A percentile compares a stretch with the other conserved stretches of the same genome.
phyloP scores from a whole-genome alignment of 1,140 invertebrate species.

The Drosophila lacteicornis region DNA sequence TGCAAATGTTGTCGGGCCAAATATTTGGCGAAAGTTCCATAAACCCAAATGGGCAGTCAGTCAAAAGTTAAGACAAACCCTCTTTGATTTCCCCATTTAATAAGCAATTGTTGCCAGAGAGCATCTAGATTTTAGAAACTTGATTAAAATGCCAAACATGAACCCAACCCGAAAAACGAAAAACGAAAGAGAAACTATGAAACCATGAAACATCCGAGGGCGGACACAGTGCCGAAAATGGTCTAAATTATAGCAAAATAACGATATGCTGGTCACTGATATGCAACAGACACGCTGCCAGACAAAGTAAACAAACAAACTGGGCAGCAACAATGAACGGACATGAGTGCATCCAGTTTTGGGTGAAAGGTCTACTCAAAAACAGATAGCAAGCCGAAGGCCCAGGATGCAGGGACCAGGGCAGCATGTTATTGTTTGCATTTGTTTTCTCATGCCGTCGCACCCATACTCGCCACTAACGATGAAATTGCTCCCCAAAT shows the following conservation, averaged over 20 bases:
- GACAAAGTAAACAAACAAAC: constrained; percentile 41
- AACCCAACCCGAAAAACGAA: constrained; percentile 8
- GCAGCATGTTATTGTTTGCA: constrained; percentile 50
- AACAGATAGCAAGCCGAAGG: constrained; percentile 16
- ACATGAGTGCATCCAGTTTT: constrained; percentile 33
- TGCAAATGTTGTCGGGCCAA: constrained; percentile 53
- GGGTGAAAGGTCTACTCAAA: constrained; percentile 27
- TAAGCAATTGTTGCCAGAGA: constrained; percentile 31
- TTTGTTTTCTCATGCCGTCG: constrained; percentile 32
- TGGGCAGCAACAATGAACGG: constrained; percentile 31
- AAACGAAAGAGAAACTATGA: constrained; percentile 39
- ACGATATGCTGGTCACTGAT: constrained; percentile 64
- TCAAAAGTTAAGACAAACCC: constrained; percentile 36
- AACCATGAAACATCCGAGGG: constrained; percentile 4
- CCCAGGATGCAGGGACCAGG: constrained; percentile 8
- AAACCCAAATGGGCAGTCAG: constrained; percentile 55
- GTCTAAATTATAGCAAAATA: constrained; percentile 57
- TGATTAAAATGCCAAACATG: constrained; percentile 63
- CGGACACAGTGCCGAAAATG: constrained; percentile 29
- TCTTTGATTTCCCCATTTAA: constrained; percentile 53
- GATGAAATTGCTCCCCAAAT: constrained; percentile 3
- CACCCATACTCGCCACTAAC: constrained; percentile 12
- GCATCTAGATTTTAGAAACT: constrained; percentile 40
- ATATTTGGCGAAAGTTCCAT: constrained; percentile 73
- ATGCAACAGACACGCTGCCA: constrained; percentile 60